Percentiles rank a stretch among this genome's conserved stretches.
phyloP scores from a whole-genome alignment of 2,888 invertebrate species.

The Zeuzera pyrina region DNA sequence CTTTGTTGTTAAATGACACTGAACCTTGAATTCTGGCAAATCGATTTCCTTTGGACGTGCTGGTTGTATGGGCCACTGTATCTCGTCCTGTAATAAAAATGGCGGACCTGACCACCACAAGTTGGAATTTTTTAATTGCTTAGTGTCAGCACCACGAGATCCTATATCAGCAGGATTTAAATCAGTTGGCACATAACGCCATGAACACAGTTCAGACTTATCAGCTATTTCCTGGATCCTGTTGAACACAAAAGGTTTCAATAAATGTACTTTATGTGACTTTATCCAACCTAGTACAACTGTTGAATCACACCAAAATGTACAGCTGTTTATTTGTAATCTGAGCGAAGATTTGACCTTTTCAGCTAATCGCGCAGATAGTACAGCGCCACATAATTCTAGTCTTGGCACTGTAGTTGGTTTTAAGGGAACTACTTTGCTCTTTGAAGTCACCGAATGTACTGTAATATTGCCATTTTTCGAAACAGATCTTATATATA shows the following conservation, averaged over 20 bases:
- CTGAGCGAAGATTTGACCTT: neutral
- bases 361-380: too few species aligned
- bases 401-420: neutral
- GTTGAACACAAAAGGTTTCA: too few species aligned
- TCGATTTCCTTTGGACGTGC: neutral
- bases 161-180: neutral
- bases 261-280: neutral
- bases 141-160: neutral
- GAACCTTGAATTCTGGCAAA: neutral
- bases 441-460: neutral
- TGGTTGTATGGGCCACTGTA: neutral
- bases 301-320: neutral
- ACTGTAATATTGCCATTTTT: neutral
- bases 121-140: neutral
- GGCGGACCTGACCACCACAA: neutral
- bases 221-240: neutral
- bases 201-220: neutral
- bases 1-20: neutral
- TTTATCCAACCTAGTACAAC: neutral
- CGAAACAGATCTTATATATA: neutral
- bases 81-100: neutral
- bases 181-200: neutral
- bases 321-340: neutral
- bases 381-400: neutral
- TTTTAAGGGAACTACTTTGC: neutral